Evolutionary conservation across 2,888 invertebrate genomes (phyloP), one percentile per base, ranked within the genome.

Genomic region (Troilus luridus): DNA sequence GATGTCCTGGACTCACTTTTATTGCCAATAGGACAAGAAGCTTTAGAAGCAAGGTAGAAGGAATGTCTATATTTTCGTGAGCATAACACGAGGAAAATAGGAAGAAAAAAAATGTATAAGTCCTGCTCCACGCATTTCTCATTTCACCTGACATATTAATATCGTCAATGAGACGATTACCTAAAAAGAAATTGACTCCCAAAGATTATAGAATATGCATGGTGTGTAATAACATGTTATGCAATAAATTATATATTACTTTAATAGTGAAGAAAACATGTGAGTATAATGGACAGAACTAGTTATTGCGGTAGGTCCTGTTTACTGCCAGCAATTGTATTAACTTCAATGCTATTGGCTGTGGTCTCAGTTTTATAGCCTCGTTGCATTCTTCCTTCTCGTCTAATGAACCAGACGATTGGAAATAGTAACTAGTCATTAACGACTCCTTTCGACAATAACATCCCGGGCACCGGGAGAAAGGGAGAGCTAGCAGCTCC

Each of bases 351-450:
- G 10, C 56, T 81, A 81, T 81, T 81, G 81, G 81, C 56, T 81
- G 81, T 81, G 81, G 81, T 56, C 56, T 56, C 56, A 11, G 56
- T 85, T 85, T 85, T 85, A 85, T 85, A 56, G 6, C n/a, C 85
- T 85, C 12, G 21, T n/a, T 85, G 54, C 85, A 85, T 85, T 85
- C 85, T 85, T 58, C 85, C 14, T 6, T n/a, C 56, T 58, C 19
- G 27, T 77, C 54, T 85, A 85, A 85, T 85, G 85, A 85, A 85
- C 85, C 41, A 77, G 41, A 27, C 17, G 72, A 77, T 77, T 77
- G 72, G 72, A 77, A 77, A 77, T 77, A 41, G 27, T 77, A 41
- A 77, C 72, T 77, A 41, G 72, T 27, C 72, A 77, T 77, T 77
- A 77, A 77, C 41, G 72, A 77, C 67, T 67, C 67, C 67, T 67